Base-by-base conservation (phyloP, 2,113 vertebrate species). In the Speoplatyrhinus poulsoni region DNA sequence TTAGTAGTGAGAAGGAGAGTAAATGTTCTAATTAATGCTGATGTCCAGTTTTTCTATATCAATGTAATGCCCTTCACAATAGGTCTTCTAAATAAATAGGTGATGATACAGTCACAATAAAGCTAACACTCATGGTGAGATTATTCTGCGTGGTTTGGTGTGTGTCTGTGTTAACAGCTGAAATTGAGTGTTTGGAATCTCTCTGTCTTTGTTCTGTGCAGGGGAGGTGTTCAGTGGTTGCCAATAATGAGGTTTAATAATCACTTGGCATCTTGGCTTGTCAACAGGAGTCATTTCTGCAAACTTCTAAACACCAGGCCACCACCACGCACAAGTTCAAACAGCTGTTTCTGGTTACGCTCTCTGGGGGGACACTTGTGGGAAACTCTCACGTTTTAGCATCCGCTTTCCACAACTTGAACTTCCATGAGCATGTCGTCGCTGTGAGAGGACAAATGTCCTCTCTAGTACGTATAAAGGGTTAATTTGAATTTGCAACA, bases 101-200 rank as follows among this genome's bases (percentile, higher is more conserved):
- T n/a, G 36, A 47, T 53, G 26, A 47, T 8, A 2, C 33, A 12
- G 53, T 67, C 62, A 59, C 8, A 50, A 15, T 12, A 12, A 11
- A 1, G 36, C 49, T 55, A 9, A 41, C 46, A 46, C 50, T 84
- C 69, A 76, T 4, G 8, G 63, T 36, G 53, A 8, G 58, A 48
- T 60, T 63, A 72, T 79, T 69, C 9, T 49, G 58, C 52, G 72
- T 12, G 57, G 47, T 19, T 62, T 66, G 60, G 80, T 2, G 47
- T 36, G 58, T 62, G 60, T 62, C n/a, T n/a, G 60, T 62, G 60
- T 62, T 48, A 75, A 71, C 77, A 81, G 72, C 81, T 82, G 81
- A 75, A 64, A 62, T 59, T 17, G 68, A 36, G 58, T 46, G 15
- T 60, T 52, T 33, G 15, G 16, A 11, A 19, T n/a, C 19, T 17